phyloP scores from a whole-genome alignment of 37 sponge, comb jelly and placozoan genomes.

The Ephydatia muelleri region DNA sequence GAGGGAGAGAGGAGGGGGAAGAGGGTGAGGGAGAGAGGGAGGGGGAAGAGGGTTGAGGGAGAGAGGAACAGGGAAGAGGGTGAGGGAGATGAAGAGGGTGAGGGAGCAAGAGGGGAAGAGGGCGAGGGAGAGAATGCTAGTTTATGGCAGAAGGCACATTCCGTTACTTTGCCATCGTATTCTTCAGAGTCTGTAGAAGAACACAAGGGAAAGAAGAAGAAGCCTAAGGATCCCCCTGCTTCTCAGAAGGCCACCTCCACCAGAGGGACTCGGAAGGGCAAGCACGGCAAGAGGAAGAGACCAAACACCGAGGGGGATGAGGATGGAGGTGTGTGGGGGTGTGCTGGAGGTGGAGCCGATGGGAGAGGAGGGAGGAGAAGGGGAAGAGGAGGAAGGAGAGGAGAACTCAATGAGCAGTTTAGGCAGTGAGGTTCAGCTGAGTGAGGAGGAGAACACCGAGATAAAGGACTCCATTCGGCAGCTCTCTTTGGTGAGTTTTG shows the following conservation, averaged over 20 bases:
- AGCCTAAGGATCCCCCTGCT: neutral
- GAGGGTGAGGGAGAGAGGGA: no score
- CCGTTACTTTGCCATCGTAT: neutral
- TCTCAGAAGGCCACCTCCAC: neutral
- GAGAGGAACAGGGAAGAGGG: no score
- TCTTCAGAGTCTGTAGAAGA: neutral
- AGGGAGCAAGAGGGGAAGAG: no score
- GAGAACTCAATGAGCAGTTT: neutral
- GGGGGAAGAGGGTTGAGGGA: no score
- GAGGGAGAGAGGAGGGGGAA: no score
- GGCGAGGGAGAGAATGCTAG: neutral
- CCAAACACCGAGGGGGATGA: neutral
- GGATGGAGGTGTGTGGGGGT: constrained; percentile 20
- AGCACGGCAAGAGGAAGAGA: constrained; percentile 30
- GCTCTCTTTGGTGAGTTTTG: neutral
- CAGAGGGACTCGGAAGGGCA: neutral
- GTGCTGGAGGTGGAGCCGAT: constrained; percentile 11
- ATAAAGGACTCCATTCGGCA: neutral
- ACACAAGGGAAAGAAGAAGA: neutral
- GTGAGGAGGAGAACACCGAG: neutral
- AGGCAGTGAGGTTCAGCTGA: neutral
- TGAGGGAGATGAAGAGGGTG: no score
- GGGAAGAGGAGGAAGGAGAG: neutral
- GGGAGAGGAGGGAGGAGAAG: neutral
- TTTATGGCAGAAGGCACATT: neutral